Evolutionary conservation across 2,797 vertebrate genomes (phyloP), one percentile per base, ranked within the genome.

Genomic region (Bovichtus diacanthus): DNA sequence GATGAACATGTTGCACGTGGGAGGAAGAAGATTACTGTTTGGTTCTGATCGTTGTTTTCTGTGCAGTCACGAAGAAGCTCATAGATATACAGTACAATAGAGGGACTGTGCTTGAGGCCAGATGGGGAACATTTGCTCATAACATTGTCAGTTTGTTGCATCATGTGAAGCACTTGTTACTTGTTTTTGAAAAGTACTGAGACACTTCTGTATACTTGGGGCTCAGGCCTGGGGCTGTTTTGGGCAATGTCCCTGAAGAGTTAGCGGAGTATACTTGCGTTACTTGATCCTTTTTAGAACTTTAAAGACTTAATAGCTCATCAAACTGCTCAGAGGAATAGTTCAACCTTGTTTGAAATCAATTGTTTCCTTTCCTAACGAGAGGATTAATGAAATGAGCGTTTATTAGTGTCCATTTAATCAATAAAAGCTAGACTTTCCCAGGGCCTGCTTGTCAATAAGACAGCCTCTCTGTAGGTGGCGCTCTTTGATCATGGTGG

Each of bases 391-490:
- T 38, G 0, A 15, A 38, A 38, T 6, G 23, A 12, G 54, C 6
- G 11, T 36, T 58, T 5, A 27, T 44, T 49, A 34, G 7, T 31
- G 9, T 51, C 3, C 18, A 10, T 43, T 56, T 34, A 7, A 25
- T 59, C 43, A 31, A 53, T 12, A 15, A 43, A 25, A 29, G 27
- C 21, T 0, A 3, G 31, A 51, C 11, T 34, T 55, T 39, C 16
- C 19, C 3, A 10, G 46, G 50, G 39, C 47, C 11, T n/a, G 58
- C 38, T 16, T 47, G 54, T 70, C 34, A 16, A 21, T 47, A 6
- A 16, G 12, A 4, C 29, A 59, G 31, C 41, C 6, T 8, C 23
- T 80, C 84, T 78, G 65, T 29, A 88, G 87, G 82, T 76, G 84
- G 81, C 73, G 63, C 86, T 78, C 60, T 79, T 53, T 70, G 19